A percentile compares a stretch with the other conserved stretches of the same genome.
These are phyloP conservation scores for Ennomos erosarius DNA, from an alignment of 2,888 invertebrate species.

Conservation along the genomic window DNA sequence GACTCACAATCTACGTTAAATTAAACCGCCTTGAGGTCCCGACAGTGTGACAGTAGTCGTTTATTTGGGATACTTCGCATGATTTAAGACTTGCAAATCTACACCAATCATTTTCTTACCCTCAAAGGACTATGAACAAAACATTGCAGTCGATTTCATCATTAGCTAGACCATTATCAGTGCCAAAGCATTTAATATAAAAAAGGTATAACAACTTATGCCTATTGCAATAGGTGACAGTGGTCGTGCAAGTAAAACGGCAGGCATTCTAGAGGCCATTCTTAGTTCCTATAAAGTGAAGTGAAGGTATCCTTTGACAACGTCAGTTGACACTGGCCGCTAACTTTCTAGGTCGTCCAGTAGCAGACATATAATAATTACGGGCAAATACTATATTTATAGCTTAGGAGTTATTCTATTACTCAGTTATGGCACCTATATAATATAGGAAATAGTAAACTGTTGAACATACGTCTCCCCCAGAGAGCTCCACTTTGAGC, in stretches of 20 bases:
- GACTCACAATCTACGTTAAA: too few relatives aligned
- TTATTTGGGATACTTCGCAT: too few relatives aligned
- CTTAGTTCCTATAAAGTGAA: slow-evolving; percentile 65
- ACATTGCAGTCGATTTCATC: too few relatives aligned
- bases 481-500: too few relatives aligned
- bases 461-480: too few relatives aligned
- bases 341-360: slow-evolving; percentile 73
- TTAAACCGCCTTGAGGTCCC: too few relatives aligned
- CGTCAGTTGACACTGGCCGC: slow-evolving; percentile 60
- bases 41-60: too few relatives aligned
- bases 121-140: too few relatives aligned
- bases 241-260: slow-evolving; percentile 7
- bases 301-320: slow-evolving; percentile 78
- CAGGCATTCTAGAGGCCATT: slow-evolving; percentile 24
- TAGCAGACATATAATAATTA: slow-evolving; percentile 24
- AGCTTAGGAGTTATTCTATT: slow-evolving; percentile 22
- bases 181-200: slow-evolving; percentile 9
- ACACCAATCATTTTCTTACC: too few relatives aligned
- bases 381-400: slow-evolving; percentile 17
- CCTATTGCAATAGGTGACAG: slow-evolving; percentile 31
- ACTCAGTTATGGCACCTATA: background rate
- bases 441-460: background rate
- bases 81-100: too few relatives aligned
- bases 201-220: slow-evolving; percentile 1
- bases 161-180: too few relatives aligned